Evolutionary conservation across 2,888 invertebrate species (phyloP), one percentile per base, ranked within the genome.

Genomic region (Apodemia duryi): DNA sequence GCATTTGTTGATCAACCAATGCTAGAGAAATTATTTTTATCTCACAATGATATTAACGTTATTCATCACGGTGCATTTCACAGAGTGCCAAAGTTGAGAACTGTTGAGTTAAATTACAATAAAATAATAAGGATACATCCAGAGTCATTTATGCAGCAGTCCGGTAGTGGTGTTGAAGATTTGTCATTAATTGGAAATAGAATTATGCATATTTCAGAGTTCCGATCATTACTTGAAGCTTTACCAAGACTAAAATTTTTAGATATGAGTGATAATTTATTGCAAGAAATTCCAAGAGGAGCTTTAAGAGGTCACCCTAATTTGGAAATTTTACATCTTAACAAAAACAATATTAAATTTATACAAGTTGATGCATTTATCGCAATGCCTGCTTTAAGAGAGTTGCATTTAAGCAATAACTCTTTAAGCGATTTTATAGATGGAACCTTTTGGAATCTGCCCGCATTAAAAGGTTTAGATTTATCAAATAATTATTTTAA

Each of bases 391-490:
- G 95, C 97, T 0, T 84, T 98, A 51, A 92, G 97, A 72, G 97
- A 97, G 78, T 88, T 98, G 49, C 94, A 97, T 73, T 88, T 98
- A 67, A 94, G 94, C 71, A 97, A 97, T 76, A 98, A 98, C 80
- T 97, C 97, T 2, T 84, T 98, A 41, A 93, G 94, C 1, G 95
- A 96, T 78, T 90, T 94, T 63, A 87, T 95, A 61, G 95, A 95
- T 69, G 93, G 94, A 63, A 97, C 97, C 0, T 95, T 96, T 77
- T 97, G 97, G 97, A 96, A 97, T 86, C 87, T 97, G 61, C 97
- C 97, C 0, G 95, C 95, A 7, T 86, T 97, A 4, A 97, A 97
- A 90, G 97, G 97, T 1, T 84, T 98, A 66, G 97, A 97, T 86
- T 85, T 97, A 51, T 95, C 97, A 0, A 92, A 93, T 67, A 97